Evolutionary conservation across 2,113 vertebrate species (phyloP), one percentile per base, ranked within the genome.

Genomic region (Rhineura floridana): DNA sequence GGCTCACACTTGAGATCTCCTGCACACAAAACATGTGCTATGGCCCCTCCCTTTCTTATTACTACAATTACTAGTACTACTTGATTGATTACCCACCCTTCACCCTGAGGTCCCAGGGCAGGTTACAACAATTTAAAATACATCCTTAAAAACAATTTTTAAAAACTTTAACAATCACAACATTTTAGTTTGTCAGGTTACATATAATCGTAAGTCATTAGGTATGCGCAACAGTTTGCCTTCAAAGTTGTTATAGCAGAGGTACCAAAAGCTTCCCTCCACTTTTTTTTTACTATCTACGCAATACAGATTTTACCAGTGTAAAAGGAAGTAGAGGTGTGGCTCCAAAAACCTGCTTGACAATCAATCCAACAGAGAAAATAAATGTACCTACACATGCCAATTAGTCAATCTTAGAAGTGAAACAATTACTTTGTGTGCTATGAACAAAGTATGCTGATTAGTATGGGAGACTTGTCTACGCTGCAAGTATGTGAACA

Each of bases 351-450:
- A 2, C 0, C 6, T 46, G 13, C 17, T 90, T 94, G 87, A 79
- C 88, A 89, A 86, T 79, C 3, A 91, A 55, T 39, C 92, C 92
- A 93, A 79, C 91, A 94, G 94, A 94, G 30, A 65, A 93, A 89
- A 83, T 73, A 33, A 88, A 9, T 23, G 8, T 89, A 93, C n/a
- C n/a, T 81, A 33, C 88, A 81, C 69, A 62, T 92, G 69, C 67
- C 85, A 94, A 82, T 79, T 91, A 87, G 84, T 88, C 39, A 88
- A 9, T 77, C 52, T 62, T 0, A 11, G 91, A 44, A 73, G 76
- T 87, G 59, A 91, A 90, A 91, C 79, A 87, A 89, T 75, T 91
- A 81, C 88, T 89, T 86, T 84, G 76, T 65, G 91, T 21, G 3
- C 46, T 85, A 90, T 33, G 30, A 75, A 92, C 87, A 55, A 19